Evolutionary conservation across 2,797 vertebrate genomes (phyloP).

Genomic region (Microhierax caerulescens): DNA sequence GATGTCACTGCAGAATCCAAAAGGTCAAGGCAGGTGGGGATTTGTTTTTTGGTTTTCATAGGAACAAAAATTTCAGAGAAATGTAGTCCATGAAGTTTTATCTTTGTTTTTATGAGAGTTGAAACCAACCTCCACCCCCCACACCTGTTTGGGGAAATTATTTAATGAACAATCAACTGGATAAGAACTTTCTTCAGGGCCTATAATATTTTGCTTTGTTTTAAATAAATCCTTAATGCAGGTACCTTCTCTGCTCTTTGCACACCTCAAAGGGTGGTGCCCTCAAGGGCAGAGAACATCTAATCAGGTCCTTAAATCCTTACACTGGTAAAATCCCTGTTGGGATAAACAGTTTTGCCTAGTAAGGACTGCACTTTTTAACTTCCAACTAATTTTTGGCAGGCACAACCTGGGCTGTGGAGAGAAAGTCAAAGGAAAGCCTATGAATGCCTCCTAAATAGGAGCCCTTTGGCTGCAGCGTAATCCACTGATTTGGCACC

Average conservation of each 20-base stretch:
- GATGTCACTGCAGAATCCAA: neutral
- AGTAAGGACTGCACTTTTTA: neutral
- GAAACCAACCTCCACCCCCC: neutral
- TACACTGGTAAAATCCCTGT: neutral
- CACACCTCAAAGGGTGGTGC: neutral
- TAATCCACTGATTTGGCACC: neutral
- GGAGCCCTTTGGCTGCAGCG: neutral
- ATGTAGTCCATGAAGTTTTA: neutral
- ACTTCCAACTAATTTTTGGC: neutral
- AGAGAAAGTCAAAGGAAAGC: neutral
- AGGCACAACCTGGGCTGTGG: neutral
- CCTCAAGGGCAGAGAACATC: neutral
- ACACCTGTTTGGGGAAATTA: neutral
- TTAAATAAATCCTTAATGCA: neutral
- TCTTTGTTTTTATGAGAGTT: neutral
- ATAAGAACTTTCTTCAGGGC: neutral
- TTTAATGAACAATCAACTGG: neutral
- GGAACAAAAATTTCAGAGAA: neutral
- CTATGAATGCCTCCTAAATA: neutral
- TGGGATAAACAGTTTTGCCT: neutral
- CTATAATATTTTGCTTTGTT: neutral
- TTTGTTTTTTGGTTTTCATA: neutral
- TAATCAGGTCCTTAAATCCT: neutral
- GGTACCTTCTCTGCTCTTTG: neutral
- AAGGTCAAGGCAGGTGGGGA: constrained; percentile 15